phyloP scores from a whole-genome alignment of 2,113 vertebrate species.

The Grammomys surdaster region DNA sequence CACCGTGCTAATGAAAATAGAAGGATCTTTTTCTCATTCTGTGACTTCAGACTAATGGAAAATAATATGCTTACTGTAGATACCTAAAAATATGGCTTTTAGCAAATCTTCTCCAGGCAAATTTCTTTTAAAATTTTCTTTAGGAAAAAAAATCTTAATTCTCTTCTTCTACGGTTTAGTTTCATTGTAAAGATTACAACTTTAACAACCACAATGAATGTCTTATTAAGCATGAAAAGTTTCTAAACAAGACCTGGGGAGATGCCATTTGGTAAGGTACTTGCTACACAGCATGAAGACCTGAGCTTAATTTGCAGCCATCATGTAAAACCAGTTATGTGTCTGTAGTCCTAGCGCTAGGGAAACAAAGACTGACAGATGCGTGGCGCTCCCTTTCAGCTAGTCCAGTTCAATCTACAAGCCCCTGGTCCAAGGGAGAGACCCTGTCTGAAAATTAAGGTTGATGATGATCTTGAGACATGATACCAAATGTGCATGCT shows the following conservation, averaged over 20 bases:
- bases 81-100: not conserved
- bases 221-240: slow-evolving; percentile 26
- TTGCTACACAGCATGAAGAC: not conserved
- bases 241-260: not conserved
- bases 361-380: not conserved
- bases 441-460: not conserved
- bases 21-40: slow-evolving; percentile 5
- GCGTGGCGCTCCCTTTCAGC: not conserved
- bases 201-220: not conserved
- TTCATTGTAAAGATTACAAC: slow-evolving; percentile 10
- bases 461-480: not conserved
- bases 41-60: not conserved
- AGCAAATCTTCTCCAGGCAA: slow-evolving; percentile 31
- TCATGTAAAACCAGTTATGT: too few relatives aligned
- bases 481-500: not conserved
- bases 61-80: not conserved
- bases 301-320: not conserved
- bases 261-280: not conserved
- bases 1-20: slow-evolving; percentile 57
- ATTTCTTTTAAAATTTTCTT: slow-evolving; percentile 10
- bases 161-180: not conserved
- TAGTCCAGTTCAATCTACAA: not conserved
- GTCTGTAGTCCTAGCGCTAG: not conserved
- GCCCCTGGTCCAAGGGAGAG: not conserved
- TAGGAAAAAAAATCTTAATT: slow-evolving; percentile 7